phyloP scores from a whole-genome alignment of 2,113 vertebrate species.

The Bettongia penicillata region DNA sequence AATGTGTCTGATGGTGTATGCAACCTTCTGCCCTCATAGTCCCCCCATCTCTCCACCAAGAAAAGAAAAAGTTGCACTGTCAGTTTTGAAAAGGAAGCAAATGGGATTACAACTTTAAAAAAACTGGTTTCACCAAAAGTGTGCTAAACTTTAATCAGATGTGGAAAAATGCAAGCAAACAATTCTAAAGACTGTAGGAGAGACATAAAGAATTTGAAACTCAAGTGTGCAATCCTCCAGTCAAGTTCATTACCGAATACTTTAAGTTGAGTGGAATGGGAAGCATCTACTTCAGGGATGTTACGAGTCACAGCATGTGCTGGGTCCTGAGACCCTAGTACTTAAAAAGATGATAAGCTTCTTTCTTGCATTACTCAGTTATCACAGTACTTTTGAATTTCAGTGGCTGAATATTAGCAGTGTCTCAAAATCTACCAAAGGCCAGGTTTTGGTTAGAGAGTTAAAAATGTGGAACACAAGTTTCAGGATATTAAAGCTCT shows the following conservation, averaged over 20 bases:
- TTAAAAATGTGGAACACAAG: conserved; percentile 9
- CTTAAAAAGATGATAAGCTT: background rate
- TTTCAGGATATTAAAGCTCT: conserved; percentile 1
- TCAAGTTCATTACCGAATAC: background rate
- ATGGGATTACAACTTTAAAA: conserved; percentile 19
- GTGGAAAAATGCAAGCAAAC: background rate
- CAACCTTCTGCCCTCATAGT: background rate
- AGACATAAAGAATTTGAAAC: background rate
- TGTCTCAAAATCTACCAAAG: conserved; percentile 21
- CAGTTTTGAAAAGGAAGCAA: conserved; percentile 5
- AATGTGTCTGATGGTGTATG: background rate
- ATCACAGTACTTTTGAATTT: conserved; percentile 23
- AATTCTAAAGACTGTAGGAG: background rate
- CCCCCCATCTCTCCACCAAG: background rate
- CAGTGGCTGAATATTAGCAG: conserved; percentile 1
- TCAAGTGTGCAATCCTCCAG: background rate
- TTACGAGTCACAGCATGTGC: background rate
- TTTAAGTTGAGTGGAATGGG: background rate
- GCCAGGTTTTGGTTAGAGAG: background rate
- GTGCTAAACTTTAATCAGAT: background rate
- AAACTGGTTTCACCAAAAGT: conserved; percentile 27
- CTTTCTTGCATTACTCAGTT: background rate
- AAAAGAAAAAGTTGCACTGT: background rate
- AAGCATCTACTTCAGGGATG: background rate
- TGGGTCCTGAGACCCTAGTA: background rate